These are phyloP conservation scores for Nemoura dubitans DNA, from an alignment of 2,888 invertebrate genomes.

Conservation along the genomic window DNA sequence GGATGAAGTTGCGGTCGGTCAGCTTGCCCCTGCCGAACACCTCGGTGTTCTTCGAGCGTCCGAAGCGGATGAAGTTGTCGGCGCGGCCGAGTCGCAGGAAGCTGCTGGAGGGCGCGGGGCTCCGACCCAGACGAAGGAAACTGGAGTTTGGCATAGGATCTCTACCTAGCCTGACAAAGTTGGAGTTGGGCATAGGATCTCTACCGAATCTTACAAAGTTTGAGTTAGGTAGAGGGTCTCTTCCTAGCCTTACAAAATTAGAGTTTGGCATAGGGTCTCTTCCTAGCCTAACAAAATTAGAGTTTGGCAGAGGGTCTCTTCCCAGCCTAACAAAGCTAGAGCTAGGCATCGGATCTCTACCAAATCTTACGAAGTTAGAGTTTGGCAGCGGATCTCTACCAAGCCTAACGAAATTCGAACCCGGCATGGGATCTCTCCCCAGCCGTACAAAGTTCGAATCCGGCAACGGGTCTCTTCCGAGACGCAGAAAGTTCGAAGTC, in stretches of 20 bases:
- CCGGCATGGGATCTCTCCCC: constrained; percentile 18
- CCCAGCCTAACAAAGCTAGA: constrained; percentile 17
- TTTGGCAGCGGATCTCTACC: constrained; percentile 16
- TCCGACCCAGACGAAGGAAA: not conserved
- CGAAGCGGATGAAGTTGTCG: constrained; percentile 48
- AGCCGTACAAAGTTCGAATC: constrained; percentile 14
- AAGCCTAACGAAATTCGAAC: constrained; percentile 33
- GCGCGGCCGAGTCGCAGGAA: constrained; percentile 47
- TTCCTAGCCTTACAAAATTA: constrained; percentile 40
- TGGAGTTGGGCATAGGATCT: constrained; percentile 28
- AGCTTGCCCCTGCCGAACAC: constrained; percentile 46
- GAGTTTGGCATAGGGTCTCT: not conserved
- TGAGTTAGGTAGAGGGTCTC: not conserved
- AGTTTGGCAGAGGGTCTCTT: not conserved
- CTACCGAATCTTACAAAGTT: constrained; percentile 37
- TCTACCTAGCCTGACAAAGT: constrained; percentile 44
- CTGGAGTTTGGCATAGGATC: not conserved
- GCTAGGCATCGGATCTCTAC: not conserved
- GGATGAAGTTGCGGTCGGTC: constrained; percentile 48
- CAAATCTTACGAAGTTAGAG: constrained; percentile 14
- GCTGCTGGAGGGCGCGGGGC: constrained; percentile 38
- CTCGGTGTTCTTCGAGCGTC: constrained; percentile 37
- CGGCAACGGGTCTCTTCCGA: constrained; percentile 27
- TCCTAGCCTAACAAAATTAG: constrained; percentile 45
- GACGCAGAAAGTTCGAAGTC: constrained; percentile 40